These are phyloP conservation scores for Crepidodera aurea DNA, from an alignment of 2,888 invertebrate genomes.

Conservation along the genomic window DNA sequence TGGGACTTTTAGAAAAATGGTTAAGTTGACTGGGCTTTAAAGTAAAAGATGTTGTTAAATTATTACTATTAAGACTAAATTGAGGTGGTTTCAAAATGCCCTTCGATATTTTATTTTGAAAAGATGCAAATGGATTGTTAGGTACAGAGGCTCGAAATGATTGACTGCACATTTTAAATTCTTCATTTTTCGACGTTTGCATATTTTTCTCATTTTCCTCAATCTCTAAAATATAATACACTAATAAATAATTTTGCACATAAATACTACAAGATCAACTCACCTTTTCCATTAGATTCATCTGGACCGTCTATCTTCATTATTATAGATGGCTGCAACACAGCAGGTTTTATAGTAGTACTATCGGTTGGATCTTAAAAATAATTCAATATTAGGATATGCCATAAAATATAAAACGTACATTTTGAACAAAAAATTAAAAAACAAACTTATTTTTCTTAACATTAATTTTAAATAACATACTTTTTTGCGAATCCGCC, in stretches of 20 bases:
- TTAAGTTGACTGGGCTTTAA: constrained; percentile 59
- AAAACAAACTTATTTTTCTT: constrained; percentile 24
- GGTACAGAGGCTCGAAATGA: constrained; percentile 40
- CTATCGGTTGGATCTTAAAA: constrained; percentile 41
- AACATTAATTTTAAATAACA: constrained; percentile 41
- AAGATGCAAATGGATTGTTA: constrained; percentile 48
- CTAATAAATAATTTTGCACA: neutral
- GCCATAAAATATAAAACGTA: constrained; percentile 14
- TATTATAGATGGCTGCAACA: constrained; percentile 53
- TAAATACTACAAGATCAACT: constrained; percentile 8
- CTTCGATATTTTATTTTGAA: constrained; percentile 42
- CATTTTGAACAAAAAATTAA: constrained; percentile 3
- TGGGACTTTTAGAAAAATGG: constrained; percentile 49
- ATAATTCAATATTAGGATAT: neutral
- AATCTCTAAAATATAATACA: constrained; percentile 41
- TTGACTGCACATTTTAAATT: constrained; percentile 50
- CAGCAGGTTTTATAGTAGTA: constrained; percentile 38
- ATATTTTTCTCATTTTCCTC: constrained; percentile 48
- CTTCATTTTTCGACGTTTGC: constrained; percentile 37
- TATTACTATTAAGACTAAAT: constrained; percentile 47
- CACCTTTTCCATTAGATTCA: constrained; percentile 54
- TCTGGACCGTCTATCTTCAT: constrained; percentile 57
- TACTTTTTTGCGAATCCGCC: constrained; percentile 50
- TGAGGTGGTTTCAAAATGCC: constrained; percentile 53
- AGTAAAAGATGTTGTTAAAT: constrained; percentile 46